Conservation (phyloP, 2,113 vertebrate species). For the Caranx melampygus region DNA sequence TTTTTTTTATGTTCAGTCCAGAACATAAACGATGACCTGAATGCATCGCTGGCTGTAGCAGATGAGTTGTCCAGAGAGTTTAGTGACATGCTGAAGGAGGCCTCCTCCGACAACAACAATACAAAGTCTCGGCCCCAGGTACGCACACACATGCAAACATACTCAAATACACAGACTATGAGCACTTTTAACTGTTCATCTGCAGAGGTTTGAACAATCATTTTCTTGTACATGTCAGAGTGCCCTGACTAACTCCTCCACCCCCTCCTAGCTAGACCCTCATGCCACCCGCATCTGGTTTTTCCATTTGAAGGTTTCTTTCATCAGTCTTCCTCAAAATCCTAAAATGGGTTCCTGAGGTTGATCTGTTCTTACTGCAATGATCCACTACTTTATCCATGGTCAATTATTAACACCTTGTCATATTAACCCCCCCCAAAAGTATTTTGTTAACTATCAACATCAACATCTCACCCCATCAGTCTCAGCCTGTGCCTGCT, state of each 20-base stretch:
- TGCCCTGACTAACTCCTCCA: neutral
- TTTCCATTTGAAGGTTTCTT: neutral
- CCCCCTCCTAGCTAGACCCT: neutral
- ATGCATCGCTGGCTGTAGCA: conserved; percentile 81
- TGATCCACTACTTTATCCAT: neutral
- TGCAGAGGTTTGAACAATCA: neutral
- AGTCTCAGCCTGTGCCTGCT: neutral
- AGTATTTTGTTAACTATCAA: neutral
- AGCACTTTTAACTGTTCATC: neutral
- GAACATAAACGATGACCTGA: conserved; percentile 81
- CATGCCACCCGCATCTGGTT: neutral
- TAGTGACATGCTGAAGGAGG: conserved; percentile 77
- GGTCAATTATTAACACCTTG: neutral
- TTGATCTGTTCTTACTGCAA: neutral
- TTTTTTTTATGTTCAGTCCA: conserved; percentile 75
- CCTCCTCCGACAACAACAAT: conserved; percentile 34
- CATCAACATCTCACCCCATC: neutral
- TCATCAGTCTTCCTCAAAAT: neutral
- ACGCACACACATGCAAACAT: conserved; percentile 3
- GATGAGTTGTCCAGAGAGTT: conserved; percentile 85
- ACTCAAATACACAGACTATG: neutral
- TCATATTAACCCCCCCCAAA: neutral
- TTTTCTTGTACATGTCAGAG: too few species aligned
- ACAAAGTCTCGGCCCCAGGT: conserved; percentile 57
- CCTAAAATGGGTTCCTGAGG: neutral